Conservation (phyloP, 2,888 invertebrate genomes). For the Drosophila yooni region DNA sequence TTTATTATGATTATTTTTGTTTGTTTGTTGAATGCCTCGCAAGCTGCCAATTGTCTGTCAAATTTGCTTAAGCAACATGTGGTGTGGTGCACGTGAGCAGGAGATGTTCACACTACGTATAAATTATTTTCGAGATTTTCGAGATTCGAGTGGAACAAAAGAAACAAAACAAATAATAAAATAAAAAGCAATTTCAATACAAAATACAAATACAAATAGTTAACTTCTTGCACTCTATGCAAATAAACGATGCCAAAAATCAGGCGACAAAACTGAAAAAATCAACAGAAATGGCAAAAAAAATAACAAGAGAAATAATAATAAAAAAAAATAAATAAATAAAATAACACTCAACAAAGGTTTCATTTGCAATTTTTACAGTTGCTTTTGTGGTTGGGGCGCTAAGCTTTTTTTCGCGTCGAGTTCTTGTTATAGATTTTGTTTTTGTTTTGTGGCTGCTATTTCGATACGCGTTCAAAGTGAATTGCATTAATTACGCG, state of each 20-base stretch:
- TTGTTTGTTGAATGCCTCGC: not conserved
- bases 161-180: slow-evolving; percentile 6
- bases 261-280: slow-evolving; percentile 21
- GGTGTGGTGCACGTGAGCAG: slow-evolving; percentile 10
- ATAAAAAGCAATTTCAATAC: slow-evolving; percentile 14
- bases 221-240: slow-evolving; percentile 37
- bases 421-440: slow-evolving; percentile 25
- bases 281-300: slow-evolving; percentile 12
- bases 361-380: slow-evolving; percentile 57
- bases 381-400: slow-evolving; percentile 44
- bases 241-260: slow-evolving; percentile 55
- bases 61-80: slow-evolving; percentile 3
- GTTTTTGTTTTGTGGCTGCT: slow-evolving; percentile 32
- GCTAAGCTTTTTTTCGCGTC: slow-evolving; percentile 34
- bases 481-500: slow-evolving; percentile 65
- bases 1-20: not conserved
- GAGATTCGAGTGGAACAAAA: not conserved
- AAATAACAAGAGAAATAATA: not conserved
- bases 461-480: slow-evolving; percentile 59
- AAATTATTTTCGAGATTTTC: slow-evolving; percentile 25
- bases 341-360: slow-evolving; percentile 27
- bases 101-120: slow-evolving; percentile 30
- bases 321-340: slow-evolving; percentile 2
- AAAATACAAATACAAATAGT: slow-evolving; percentile 27
- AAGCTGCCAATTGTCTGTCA: slow-evolving; percentile 1